Evolutionary conservation across 2,888 invertebrate genomes (phyloP).

Genomic region (Cryptosula pallasiana): DNA sequence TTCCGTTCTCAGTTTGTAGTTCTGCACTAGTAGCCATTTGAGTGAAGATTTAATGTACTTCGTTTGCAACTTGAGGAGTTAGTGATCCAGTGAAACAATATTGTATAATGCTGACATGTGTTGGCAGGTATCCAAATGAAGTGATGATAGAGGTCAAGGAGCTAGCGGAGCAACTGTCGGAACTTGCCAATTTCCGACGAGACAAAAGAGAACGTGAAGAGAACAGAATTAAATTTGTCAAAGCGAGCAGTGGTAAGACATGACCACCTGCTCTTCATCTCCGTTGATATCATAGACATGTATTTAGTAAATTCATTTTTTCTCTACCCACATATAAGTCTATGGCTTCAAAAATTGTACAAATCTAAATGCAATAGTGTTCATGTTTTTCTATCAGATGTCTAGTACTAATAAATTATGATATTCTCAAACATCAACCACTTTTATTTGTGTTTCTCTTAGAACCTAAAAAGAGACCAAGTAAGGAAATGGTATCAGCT

Average conservation of each 20-base stretch:
- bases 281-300: no score
- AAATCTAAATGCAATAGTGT: no score
- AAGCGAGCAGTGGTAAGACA: constrained; percentile 15
- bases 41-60: no score
- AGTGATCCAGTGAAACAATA: no score
- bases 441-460: constrained; percentile 1
- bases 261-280: neutral
- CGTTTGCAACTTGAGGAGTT: no score
- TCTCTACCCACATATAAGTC: no score
- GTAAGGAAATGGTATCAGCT: neutral
- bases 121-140: constrained; percentile 9
- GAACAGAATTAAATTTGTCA: constrained; percentile 15
- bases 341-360: no score
- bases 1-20: no score
- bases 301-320: no score
- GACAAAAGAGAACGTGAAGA: constrained; percentile 1
- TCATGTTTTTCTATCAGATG: no score
- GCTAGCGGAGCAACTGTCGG: neutral
- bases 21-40: no score
- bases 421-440: neutral
- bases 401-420: neutral
- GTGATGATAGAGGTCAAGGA: constrained; percentile 12
- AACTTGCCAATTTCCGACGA: neutral
- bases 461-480: constrained; percentile 8
- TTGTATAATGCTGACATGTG: no score